Conservation (phyloP, 2,113 vertebrate species). For the Ctenodactylus gundi region DNA sequence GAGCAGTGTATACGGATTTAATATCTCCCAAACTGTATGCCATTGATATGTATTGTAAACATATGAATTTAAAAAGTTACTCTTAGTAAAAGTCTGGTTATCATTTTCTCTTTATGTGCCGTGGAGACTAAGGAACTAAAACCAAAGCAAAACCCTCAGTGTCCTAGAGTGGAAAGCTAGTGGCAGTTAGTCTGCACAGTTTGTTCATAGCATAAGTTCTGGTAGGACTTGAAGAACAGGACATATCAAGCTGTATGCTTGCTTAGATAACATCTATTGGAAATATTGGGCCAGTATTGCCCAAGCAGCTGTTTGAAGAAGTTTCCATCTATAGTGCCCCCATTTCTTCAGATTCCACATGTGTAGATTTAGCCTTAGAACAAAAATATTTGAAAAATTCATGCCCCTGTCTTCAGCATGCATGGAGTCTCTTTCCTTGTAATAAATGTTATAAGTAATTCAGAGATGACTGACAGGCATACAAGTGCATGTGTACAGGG, state of each 20-base stretch:
- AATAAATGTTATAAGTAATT: not conserved
- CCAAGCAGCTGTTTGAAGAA: not conserved
- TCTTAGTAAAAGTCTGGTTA: constrained; percentile 76
- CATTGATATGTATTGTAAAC: no score
- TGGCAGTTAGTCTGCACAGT: not conserved
- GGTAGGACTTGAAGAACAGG: not conserved
- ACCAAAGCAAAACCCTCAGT: constrained; percentile 59
- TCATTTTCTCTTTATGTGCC: constrained; percentile 77
- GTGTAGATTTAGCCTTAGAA: no score
- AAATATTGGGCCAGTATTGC: not conserved
- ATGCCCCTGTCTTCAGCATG: not conserved
- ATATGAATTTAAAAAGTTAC: no score
- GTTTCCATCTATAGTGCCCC: not conserved
- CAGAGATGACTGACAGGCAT: not conserved
- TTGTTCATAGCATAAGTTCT: constrained; percentile 13
- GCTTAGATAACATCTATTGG: not conserved
- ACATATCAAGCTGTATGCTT: not conserved
- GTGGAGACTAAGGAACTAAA: constrained; percentile 80
- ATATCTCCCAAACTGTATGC: no score
- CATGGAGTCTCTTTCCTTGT: not conserved
- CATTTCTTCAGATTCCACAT: not conserved
- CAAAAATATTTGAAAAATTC: not conserved
- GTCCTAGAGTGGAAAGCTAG: not conserved
- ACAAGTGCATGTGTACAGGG: not conserved
- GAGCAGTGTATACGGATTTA: no score